Evolutionary conservation across 2,797 vertebrate species (phyloP).

Genomic region (Sebastes trivittatus): DNA sequence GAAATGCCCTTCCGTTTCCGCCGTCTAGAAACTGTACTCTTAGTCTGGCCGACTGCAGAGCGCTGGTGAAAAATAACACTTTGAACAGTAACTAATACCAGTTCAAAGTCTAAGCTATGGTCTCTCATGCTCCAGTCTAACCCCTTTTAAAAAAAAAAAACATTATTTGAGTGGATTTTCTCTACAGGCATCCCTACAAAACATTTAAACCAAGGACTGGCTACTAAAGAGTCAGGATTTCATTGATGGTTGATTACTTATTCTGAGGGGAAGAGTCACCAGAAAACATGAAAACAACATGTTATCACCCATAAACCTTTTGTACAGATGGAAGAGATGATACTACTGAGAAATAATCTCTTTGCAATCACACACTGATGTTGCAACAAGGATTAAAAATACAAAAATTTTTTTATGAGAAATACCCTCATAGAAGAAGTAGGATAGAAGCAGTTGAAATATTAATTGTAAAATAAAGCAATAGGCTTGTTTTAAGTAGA

Average conservation of each 20-base stretch:
- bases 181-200: neutral
- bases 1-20: slow-evolving; percentile 28
- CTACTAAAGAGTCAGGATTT: neutral
- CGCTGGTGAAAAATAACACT: slow-evolving; percentile 17
- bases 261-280: neutral
- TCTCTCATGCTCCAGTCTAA: neutral
- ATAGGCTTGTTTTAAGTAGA: neutral
- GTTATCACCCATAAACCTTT: neutral
- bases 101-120: neutral
- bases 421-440: neutral
- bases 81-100: neutral
- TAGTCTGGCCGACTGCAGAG: slow-evolving; percentile 3
- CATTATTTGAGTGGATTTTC: neutral
- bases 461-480: neutral
- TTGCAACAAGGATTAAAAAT: neutral
- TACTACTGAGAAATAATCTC: neutral
- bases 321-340: neutral
- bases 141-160: neutral
- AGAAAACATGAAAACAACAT: slow-evolving; percentile 1
- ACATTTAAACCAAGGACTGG: neutral
- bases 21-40: slow-evolving; percentile 14
- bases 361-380: neutral
- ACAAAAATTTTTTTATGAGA: neutral
- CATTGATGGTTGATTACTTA: neutral
- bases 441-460: neutral